A percentile compares a stretch with the other conserved stretches of the same genome.
phyloP scores from a whole-genome alignment of 2,888 invertebrate genomes.

The Pocota personata region DNA sequence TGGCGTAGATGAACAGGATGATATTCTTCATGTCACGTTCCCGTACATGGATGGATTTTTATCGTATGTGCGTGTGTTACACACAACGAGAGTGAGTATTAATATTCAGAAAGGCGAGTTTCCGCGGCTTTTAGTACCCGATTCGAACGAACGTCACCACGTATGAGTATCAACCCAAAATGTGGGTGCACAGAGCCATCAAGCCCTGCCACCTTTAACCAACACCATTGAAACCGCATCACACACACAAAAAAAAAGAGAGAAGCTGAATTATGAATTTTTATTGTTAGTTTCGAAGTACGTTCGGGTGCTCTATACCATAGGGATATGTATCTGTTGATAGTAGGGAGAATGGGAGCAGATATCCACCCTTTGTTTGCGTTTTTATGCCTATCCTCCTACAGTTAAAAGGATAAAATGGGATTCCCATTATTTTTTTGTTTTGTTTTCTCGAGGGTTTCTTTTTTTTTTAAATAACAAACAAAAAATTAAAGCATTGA shows the following conservation, averaged over 20 bases:
- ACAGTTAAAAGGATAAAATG: conserved; percentile 69
- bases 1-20: conserved; percentile 25
- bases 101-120: conserved; percentile 60
- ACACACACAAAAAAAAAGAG: background rate
- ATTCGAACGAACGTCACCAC: conserved; percentile 47
- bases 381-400: conserved; percentile 39
- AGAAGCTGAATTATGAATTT: conserved; percentile 69
- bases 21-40: conserved; percentile 66
- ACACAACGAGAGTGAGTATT: conserved; percentile 30
- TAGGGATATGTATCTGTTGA: conserved; percentile 44
- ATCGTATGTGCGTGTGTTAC: conserved; percentile 49
- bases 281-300: conserved; percentile 70
- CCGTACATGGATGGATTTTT: conserved; percentile 24
- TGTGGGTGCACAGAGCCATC: conserved; percentile 25
- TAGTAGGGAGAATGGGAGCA: conserved; percentile 8
- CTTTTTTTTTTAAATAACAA: conserved; percentile 14
- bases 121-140: conserved; percentile 60
- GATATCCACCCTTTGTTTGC: conserved; percentile 62
- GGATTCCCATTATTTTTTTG: conserved; percentile 66
- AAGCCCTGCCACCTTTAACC: conserved; percentile 55
- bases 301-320: conserved; percentile 6
- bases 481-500: conserved; percentile 55
- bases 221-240: conserved; percentile 37
- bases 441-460: conserved; percentile 11
- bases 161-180: conserved; percentile 57